Evolutionary conservation across 2,888 invertebrate species (phyloP).

Genomic region (Habroteleia sp.): DNA sequence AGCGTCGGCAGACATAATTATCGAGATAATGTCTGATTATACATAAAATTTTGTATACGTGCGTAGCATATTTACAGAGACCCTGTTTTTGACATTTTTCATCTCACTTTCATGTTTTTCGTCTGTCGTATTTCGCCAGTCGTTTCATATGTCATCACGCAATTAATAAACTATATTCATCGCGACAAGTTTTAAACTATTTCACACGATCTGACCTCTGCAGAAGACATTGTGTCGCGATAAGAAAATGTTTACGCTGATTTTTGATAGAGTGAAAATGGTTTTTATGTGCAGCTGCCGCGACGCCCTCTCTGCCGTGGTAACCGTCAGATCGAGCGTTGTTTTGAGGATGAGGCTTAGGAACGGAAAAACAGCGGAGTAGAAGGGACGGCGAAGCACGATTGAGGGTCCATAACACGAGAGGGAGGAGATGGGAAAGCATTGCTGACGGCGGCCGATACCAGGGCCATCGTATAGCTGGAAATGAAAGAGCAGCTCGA

Average conservation of each 20-base stretch:
- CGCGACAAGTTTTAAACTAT: too few relatives aligned
- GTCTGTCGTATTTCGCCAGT: too few relatives aligned
- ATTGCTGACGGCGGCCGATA: slow-evolving; percentile 72
- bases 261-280: slow-evolving; percentile 62
- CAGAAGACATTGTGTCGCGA: slow-evolving; percentile 40
- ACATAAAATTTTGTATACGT: too few relatives aligned
- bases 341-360: slow-evolving; percentile 57
- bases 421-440: slow-evolving; percentile 71
- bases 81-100: too few relatives aligned
- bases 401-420: slow-evolving; percentile 63
- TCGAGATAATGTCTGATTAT: too few relatives aligned
- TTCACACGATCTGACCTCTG: too few relatives aligned
- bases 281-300: slow-evolving; percentile 63
- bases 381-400: slow-evolving; percentile 59
- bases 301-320: slow-evolving; percentile 49
- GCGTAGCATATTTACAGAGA: too few relatives aligned
- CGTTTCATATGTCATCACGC: too few relatives aligned
- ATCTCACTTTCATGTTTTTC: too few relatives aligned
- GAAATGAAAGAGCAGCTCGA: slow-evolving; percentile 80
- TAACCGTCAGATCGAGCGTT: slow-evolving; percentile 45
- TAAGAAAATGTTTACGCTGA: slow-evolving; percentile 47
- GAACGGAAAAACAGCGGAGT: slow-evolving; percentile 53
- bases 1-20: too few relatives aligned
- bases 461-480: slow-evolving; percentile 76
- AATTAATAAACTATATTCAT: too few relatives aligned